Base-by-base conservation (phyloP, 2,797 vertebrate species). In the Geotrypetes seraphini region DNA sequence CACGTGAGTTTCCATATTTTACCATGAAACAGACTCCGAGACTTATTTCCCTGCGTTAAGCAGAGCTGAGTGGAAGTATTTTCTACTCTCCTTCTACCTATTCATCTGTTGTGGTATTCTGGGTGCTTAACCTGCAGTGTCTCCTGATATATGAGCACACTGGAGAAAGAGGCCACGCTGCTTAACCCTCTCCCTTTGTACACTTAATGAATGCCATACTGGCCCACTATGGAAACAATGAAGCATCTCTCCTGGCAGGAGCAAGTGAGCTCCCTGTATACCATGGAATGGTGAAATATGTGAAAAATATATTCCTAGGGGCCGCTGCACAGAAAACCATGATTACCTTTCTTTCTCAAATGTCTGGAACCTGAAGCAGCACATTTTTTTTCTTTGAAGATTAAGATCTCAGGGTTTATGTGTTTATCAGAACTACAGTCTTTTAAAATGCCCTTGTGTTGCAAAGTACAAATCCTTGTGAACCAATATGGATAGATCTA, bases 41-140 rank as follows among this genome's bases (percentile, higher is more conserved):
- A 66, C 69, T 74, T 69, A 74, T 74, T 74, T 74, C 64, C 69
- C 65, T 68, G 71, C 69, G 71, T 74, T 74, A 74, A 74, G 69
- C 74, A 72, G 66, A 57, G 55, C 50, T 33, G 64, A 69, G 71
- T 74, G 69, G 29, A 21, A 17, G 19, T 10, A 16, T 13, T 16
- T 11, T 1, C 21, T 25, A 17, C 15, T 20, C 37, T 50, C 55
- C 39, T 43, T 36, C 43, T 63, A 42, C 48, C 49, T 37, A 56
- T 47, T 53, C 56, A 66, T 65, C 41, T 50, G 62, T 43, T 39
- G 59, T 27, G 12, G 41, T 45, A 63, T 56, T 28, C 44, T 21
- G 57, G 53, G 54, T 26, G 4, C 61, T 69, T 48, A 59, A 58
- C 41, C 62, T 28, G 43, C 8, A 54, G 62, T 49, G 24, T 35